Base-by-base conservation (phyloP, 1,140 invertebrate genomes). In the Drosophila oshimai region DNA sequence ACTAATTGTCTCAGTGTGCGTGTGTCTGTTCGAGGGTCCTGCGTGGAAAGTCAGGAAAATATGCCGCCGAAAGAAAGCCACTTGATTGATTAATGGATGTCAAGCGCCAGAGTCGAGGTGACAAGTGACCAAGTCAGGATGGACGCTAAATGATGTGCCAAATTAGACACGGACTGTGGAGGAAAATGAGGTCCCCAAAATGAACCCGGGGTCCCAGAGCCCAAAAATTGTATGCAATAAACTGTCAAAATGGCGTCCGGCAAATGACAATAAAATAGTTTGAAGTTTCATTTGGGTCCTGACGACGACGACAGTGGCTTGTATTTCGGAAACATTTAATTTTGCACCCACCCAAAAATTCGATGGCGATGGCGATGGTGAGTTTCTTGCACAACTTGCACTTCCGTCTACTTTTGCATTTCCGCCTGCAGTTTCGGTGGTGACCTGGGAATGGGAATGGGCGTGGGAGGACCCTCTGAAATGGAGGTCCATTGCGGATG, bases 391-490 rank as follows among this genome's bases (percentile, higher is more conserved):
- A 75, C 80, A 72, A 86, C 75, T 86, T 77, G 78, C 78, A 84
- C 46, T 84, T 84, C 79, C 79, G 75, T 72, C 80, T 79, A 75
- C 75, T 84, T 84, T 86, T 84, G 79, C 79, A 84, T 84, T 86
- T 84, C 79, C 79, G 74, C 15, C 42, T n/a, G 33, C 18, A 9
- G n/a, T 44, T 61, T 51, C 45, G 28, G 12, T 22, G 31, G 15
- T 58, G 62, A 64, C 61, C 60, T 64, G 58, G 24, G n/a, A n/a
- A n/a, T n/a, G n/a, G n/a, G n/a, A n/a, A n/a, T n/a, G n/a, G n/a
- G n/a, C n/a, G n/a, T n/a, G n/a, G n/a, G n/a, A n/a, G n/a, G n/a
- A n/a, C n/a, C n/a, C 26, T 12, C 47, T 22, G 10, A 24, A 54
- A 46, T 49, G 51, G 49, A 62, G 54, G 54, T 71, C 76, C 72